These are phyloP conservation scores for Lasioglossum malachurum DNA, from an alignment of 2,888 invertebrate genomes.

Conservation along the genomic window DNA sequence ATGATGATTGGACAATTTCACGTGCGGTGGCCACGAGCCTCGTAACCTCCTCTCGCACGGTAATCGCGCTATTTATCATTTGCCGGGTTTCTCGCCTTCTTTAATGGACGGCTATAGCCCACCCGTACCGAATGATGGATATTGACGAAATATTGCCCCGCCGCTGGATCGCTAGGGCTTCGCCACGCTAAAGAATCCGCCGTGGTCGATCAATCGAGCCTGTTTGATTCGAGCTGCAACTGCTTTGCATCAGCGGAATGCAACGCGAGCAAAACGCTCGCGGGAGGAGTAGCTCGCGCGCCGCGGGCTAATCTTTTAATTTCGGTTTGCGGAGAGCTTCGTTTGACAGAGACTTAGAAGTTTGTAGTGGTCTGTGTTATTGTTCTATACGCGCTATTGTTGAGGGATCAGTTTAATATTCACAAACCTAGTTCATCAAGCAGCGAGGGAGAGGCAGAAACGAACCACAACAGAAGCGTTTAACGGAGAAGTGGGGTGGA, in stretches of 20 bases:
- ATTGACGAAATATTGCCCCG: slow-evolving; percentile 69
- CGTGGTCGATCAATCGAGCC: slow-evolving; percentile 47
- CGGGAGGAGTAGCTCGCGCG: background rate
- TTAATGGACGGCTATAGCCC: slow-evolving; percentile 74
- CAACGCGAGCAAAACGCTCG: background rate
- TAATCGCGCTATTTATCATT: slow-evolving; percentile 84
- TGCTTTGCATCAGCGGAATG: slow-evolving; percentile 6
- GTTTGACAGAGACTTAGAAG: background rate
- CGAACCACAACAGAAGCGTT: slow-evolving; percentile 15
- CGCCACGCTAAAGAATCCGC: slow-evolving; percentile 38
- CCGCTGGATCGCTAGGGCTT: slow-evolving; percentile 28
- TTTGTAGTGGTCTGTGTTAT: too few relatives aligned
- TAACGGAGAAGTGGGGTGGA: background rate
- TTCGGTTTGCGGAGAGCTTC: too few relatives aligned
- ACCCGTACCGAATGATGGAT: slow-evolving; percentile 72
- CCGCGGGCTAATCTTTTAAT: background rate
- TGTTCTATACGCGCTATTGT: background rate
- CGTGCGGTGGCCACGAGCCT: slow-evolving; percentile 65
- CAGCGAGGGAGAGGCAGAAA: background rate
- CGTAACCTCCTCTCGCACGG: slow-evolving; percentile 63
- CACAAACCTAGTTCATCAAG: background rate
- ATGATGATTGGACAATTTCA: slow-evolving; percentile 81
- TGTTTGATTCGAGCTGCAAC: slow-evolving; percentile 11
- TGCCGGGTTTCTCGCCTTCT: slow-evolving; percentile 75
- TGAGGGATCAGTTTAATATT: background rate